These are phyloP conservation scores for Orchesella cincta DNA, from an alignment of 1,140 invertebrate species.

Conservation along the genomic window DNA sequence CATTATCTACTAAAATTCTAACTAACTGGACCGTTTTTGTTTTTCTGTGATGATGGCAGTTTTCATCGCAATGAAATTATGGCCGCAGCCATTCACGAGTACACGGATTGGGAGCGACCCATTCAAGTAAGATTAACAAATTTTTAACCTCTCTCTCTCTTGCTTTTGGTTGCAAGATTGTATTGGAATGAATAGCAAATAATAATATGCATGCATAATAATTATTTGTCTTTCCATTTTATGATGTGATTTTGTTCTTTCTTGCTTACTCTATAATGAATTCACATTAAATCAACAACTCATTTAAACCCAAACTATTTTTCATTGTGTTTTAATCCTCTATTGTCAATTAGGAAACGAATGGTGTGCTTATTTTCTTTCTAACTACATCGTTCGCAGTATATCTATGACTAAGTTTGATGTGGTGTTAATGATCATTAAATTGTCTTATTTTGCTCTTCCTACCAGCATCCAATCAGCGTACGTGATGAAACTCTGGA, in stretches of 20 bases:
- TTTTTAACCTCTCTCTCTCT: constrained; percentile 63
- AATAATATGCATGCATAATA: too few species aligned
- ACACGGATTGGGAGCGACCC: constrained; percentile 94
- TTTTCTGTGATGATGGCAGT: constrained; percentile 39
- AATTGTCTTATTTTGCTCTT: neutral
- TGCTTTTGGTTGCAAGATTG: neutral
- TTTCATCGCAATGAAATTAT: constrained; percentile 96
- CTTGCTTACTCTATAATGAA: too few species aligned
- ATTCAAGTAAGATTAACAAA: constrained; percentile 73
- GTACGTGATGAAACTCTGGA: constrained; percentile 86
- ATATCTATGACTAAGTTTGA: too few species aligned
- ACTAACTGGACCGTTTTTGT: too few species aligned
- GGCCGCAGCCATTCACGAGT: constrained; percentile 94
- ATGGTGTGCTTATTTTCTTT: too few species aligned
- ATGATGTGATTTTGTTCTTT: too few species aligned
- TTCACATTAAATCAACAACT: neutral
- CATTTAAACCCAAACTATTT: neutral
- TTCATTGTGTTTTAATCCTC: neutral
- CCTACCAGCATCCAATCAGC: constrained; percentile 43
- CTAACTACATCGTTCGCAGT: too few species aligned
- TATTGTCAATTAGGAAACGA: too few species aligned
- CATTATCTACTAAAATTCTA: too few species aligned
- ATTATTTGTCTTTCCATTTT: too few species aligned
- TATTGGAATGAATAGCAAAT: too few species aligned
- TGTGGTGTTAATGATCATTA: constrained; percentile 22